Evolutionary conservation across 2,797 vertebrate genomes (phyloP).

Genomic region (Avahi laniger): DNA sequence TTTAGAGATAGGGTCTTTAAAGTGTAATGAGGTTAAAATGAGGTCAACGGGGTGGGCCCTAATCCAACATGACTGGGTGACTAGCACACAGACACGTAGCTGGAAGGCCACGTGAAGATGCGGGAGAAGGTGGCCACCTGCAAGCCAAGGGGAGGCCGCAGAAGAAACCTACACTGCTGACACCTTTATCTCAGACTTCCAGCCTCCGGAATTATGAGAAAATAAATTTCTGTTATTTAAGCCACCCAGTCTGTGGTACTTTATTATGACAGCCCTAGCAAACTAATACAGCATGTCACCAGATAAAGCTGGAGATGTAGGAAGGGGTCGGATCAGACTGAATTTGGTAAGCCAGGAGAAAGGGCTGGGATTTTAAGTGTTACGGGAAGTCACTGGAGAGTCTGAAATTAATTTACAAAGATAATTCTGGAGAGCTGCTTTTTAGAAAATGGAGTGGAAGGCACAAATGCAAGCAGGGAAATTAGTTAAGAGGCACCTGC

Average conservation of each 20-base stretch:
- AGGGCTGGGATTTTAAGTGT: background rate
- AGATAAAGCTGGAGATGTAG: background rate
- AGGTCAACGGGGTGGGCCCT: background rate
- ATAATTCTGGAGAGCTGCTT: background rate
- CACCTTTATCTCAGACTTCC: background rate
- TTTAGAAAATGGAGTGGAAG: background rate
- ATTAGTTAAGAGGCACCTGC: background rate
- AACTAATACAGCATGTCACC: background rate
- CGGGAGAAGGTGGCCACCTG: background rate
- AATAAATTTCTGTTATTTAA: background rate
- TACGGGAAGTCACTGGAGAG: background rate
- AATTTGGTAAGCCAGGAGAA: background rate
- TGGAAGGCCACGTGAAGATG: background rate
- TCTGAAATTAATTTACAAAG: conserved; percentile 6
- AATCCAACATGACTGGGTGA: background rate
- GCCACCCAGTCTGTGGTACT: background rate
- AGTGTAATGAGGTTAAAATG: background rate
- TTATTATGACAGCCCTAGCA: background rate
- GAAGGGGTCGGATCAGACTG: background rate
- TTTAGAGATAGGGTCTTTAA: background rate
- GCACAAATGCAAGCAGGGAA: background rate
- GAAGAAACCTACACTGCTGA: background rate
- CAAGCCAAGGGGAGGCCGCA: background rate
- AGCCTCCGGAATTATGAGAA: background rate
- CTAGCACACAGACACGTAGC: background rate